Conservation (phyloP, 2,888 invertebrate genomes). For the Tubiluchus corallicola region DNA sequence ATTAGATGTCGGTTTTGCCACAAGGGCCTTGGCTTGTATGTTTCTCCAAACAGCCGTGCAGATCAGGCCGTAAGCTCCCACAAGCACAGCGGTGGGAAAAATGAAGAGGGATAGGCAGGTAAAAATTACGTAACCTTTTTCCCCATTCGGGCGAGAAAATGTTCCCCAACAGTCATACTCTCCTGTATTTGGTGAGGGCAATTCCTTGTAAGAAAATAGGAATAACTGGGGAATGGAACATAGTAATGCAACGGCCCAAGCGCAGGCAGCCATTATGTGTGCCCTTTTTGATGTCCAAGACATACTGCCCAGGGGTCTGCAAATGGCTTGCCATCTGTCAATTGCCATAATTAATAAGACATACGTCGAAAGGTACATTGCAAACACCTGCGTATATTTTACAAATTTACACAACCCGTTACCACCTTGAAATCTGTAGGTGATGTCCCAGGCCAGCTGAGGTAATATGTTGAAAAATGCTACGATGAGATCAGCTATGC, state of each 20-base stretch:
- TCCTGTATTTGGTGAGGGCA: conserved; percentile 14
- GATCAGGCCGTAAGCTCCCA: neutral
- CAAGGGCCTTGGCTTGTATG: neutral
- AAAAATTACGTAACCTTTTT: neutral
- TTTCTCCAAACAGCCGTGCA: neutral
- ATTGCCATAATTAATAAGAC: conserved; percentile 40
- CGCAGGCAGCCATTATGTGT: conserved; percentile 36
- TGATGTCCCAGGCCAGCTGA: conserved; percentile 16
- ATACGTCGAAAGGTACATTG: conserved; percentile 18
- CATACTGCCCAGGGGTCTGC: neutral
- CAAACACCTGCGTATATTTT: conserved; percentile 15
- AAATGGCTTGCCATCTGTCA: conserved; percentile 38
- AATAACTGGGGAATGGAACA: conserved; percentile 40
- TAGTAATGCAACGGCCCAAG: conserved; percentile 36
- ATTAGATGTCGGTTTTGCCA: neutral
- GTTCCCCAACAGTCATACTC: neutral
- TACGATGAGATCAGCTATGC: conserved; percentile 18
- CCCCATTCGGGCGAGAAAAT: neutral
- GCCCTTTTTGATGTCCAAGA: neutral
- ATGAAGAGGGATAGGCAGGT: neutral
- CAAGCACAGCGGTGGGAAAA: neutral
- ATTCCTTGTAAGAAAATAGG: conserved; percentile 23
- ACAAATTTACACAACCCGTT: conserved; percentile 15
- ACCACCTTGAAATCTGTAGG: conserved; percentile 13
- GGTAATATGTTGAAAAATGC: conserved; percentile 18